phyloP scores from a whole-genome alignment of 2,113 vertebrate genomes.

The Pelodiscus sinensis region DNA sequence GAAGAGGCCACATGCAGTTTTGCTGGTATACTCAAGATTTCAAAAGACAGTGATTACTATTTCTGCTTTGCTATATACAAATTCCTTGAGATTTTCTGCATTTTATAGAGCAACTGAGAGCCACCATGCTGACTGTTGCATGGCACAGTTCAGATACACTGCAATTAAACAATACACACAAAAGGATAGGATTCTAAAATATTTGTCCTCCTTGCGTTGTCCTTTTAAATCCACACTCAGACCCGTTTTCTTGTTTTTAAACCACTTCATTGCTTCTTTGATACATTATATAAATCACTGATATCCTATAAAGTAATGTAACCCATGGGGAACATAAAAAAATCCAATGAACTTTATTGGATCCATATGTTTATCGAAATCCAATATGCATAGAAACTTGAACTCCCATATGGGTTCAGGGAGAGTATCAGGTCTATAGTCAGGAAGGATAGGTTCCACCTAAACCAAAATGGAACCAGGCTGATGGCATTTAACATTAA shows the following conservation, averaged over 20 bases:
- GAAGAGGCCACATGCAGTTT: neutral
- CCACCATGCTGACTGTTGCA: accelerated
- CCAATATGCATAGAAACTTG: neutral
- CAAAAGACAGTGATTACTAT: neutral
- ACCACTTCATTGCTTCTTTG: neutral
- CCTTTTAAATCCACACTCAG: conserved; percentile 9
- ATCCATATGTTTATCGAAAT: accelerated
- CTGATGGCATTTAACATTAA: too few species aligned
- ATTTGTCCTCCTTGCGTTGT: neutral
- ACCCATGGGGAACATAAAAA: neutral
- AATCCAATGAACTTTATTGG: neutral
- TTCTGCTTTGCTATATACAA: neutral
- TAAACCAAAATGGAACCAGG: too few species aligned
- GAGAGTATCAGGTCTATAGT: neutral
- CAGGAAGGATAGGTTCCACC: too few species aligned
- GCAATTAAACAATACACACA: accelerated
- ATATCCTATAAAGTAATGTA: conserved; percentile 5
- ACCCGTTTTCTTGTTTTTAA: neutral
- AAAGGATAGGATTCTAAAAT: neutral
- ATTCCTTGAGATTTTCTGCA: neutral
- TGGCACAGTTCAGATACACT: neutral
- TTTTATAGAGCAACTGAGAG: neutral
- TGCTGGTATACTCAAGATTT: neutral
- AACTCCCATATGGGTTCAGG: neutral
- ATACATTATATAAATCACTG: neutral